Evolutionary conservation across 2,888 invertebrate species (phyloP).

Genomic region (Drosophila mimetica): DNA sequence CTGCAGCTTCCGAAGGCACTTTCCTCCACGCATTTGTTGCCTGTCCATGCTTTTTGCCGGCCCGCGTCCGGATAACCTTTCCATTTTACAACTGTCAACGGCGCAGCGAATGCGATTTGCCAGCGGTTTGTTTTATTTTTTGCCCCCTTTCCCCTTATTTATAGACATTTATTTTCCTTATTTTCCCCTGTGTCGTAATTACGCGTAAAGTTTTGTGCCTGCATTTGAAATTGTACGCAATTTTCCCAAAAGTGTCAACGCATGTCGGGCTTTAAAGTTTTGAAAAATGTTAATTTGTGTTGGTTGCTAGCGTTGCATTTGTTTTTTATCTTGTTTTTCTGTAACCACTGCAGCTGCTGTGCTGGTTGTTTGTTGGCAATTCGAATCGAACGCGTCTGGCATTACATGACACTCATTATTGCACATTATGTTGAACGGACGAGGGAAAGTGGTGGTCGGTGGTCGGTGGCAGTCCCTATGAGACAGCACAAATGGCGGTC

Average conservation of each 20-base stretch:
- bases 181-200: conserved; percentile 54
- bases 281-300: conserved; percentile 68
- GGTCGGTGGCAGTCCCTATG: conserved; percentile 45
- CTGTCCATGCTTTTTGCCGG: conserved; percentile 27
- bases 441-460: conserved; percentile 57
- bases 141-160: neutral
- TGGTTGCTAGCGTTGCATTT: conserved; percentile 39
- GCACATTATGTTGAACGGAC: conserved; percentile 47
- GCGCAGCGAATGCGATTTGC: conserved; percentile 51
- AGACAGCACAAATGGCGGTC: conserved; percentile 51
- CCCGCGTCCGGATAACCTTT: conserved; percentile 60
- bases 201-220: conserved; percentile 53
- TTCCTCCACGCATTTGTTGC: conserved; percentile 29
- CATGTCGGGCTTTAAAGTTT: conserved; percentile 54
- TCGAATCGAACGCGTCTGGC: conserved; percentile 52
- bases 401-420: conserved; percentile 73
- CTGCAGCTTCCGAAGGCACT: conserved; percentile 39
- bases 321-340: conserved; percentile 6
- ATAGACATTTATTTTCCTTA: conserved; percentile 3
- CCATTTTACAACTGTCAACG: conserved; percentile 66
- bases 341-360: conserved; percentile 44
- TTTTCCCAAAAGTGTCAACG: conserved; percentile 73
- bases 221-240: conserved; percentile 65
- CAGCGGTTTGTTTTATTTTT: conserved; percentile 31
- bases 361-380: conserved; percentile 3